Evolutionary conservation across 2,113 vertebrate species (phyloP), one percentile per base, ranked within the genome.

Genomic region (Otus sunia): DNA sequence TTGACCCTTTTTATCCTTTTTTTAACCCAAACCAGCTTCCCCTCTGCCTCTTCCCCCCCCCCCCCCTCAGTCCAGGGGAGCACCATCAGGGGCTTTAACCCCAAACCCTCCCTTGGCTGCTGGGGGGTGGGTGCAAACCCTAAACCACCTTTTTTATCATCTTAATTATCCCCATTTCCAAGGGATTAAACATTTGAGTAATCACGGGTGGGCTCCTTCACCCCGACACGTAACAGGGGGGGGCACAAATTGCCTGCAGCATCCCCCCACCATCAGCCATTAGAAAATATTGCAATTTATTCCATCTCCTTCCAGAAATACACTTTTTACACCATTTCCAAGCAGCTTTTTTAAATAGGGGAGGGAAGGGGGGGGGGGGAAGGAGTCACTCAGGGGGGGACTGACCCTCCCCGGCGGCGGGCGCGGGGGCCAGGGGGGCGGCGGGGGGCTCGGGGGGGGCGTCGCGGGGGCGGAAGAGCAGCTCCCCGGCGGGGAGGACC

Each of bases 401-500:
- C 74, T 64, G 94, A 36, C 75, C 97, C 92, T 87, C 69, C 84
- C 11, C 67, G 0, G 72, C 36, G 19, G 66, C 72, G 21, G 52
- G 58, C 1, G 34, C 25, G 0, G 80, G 36, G 36, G 41, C 73
- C 18, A 45, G 41, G 56, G 58, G 39, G 7, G 59, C 5, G 3
- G 22, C 2, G 1, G 22, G 12, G 66, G 49, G 14, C 15, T 98
- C 98, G 1, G 97, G 52, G 36, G 96, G 80, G 5, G 88, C 95
- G 0, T 98, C 98, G 5, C 98, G 97, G 16, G 98, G 73, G 2
- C 98, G 98, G 95, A 99, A 99, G 36, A 99, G 98, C n/a, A 99
- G 98, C 81, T 99, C 99, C 23, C 98, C 98, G 0, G 98, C 96
- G 49, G 99, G 99, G 47, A 99, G 97, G 93, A 99, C 99, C 93